These are phyloP conservation scores for Plectrocnemia conspersa DNA, from an alignment of 1,140 invertebrate species.

Conservation along the genomic window DNA sequence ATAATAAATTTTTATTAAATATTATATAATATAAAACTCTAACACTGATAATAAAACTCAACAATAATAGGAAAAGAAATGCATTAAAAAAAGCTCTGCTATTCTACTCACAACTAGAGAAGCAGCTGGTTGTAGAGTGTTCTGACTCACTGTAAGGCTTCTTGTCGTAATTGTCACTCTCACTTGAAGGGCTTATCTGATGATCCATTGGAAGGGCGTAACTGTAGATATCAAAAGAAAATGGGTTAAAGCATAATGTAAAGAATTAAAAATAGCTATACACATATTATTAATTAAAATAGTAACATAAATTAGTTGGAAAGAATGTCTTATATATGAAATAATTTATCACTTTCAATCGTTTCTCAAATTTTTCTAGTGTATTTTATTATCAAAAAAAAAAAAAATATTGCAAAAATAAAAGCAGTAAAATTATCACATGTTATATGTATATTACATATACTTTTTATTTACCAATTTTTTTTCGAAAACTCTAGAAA, in stretches of 20 bases:
- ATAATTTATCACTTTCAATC: not conserved
- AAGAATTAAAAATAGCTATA: too few species aligned
- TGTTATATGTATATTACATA: too few species aligned
- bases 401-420: not conserved
- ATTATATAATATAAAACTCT: too few species aligned
- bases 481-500: too few species aligned
- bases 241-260: too few species aligned
- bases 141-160: slow-evolving; percentile 63
- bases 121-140: slow-evolving; percentile 63
- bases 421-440: too few species aligned
- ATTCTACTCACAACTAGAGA: slow-evolving; percentile 55
- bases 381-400: not conserved
- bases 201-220: slow-evolving; percentile 60
- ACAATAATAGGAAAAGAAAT: not conserved
- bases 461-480: too few species aligned
- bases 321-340: not conserved
- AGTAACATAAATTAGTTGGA: too few species aligned
- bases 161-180: slow-evolving; percentile 60
- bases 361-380: not conserved
- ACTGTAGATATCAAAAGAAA: too few species aligned
- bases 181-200: slow-evolving; percentile 52
- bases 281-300: too few species aligned
- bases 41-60: not conserved
- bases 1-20: too few species aligned
- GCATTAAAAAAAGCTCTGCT: slow-evolving; percentile 8